Percentiles rank a stretch among this genome's conserved stretches.
phyloP scores from a whole-genome alignment of 2,797 vertebrate genomes.

The Pipistrellus kuhlii region DNA sequence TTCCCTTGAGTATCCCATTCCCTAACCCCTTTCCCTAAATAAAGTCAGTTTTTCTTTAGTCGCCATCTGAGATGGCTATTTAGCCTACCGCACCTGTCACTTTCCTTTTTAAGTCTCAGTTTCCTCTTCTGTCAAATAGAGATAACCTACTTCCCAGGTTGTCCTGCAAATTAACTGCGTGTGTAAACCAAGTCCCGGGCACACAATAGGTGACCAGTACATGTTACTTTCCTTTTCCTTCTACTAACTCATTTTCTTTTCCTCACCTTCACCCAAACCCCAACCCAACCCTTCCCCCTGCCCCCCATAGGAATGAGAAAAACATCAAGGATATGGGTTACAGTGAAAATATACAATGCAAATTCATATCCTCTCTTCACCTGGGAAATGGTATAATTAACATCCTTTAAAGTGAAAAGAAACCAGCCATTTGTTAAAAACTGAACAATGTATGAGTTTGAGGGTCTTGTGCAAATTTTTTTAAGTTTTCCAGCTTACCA shows the following conservation, averaged over 20 bases:
- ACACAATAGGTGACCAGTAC: too few species aligned
- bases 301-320: slow-evolving; percentile 24
- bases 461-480: slow-evolving; percentile 65
- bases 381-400: slow-evolving; percentile 40
- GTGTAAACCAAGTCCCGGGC: neutral
- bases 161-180: neutral
- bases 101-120: neutral
- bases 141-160: neutral
- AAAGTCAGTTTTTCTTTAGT: too few species aligned
- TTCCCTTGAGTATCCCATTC: too few species aligned
- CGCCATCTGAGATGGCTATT: too few species aligned
- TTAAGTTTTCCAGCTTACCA: slow-evolving; percentile 74
- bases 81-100: too few species aligned
- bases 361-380: slow-evolving; percentile 36
- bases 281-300: neutral
- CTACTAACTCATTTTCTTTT: neutral
- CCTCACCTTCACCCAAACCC: neutral
- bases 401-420: slow-evolving; percentile 41
- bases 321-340: neutral
- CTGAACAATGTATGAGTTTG: slow-evolving; percentile 22
- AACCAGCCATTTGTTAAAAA: slow-evolving; percentile 50
- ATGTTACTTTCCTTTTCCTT: neutral
- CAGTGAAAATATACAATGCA: neutral
- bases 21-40: too few species aligned
- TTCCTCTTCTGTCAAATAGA: neutral